Base-by-base conservation (phyloP, 2,888 invertebrate species). In the Agriopis leucophaearia region DNA sequence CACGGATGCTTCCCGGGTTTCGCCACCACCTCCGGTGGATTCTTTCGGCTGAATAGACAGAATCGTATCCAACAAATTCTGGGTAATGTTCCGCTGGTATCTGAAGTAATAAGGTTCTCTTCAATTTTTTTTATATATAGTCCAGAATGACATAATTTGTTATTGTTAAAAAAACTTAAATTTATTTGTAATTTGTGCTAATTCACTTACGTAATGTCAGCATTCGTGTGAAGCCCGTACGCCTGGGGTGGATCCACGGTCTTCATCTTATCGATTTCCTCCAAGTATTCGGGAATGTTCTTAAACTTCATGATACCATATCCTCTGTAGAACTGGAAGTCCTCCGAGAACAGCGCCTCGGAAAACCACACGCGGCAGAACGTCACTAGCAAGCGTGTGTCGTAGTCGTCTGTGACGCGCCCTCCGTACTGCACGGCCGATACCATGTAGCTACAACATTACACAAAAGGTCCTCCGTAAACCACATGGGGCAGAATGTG, bases 391-490 rank as follows among this genome's bases (percentile, higher is more conserved):
- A 98, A 92, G 55, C 97, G 95, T 79, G 96, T 98, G 84, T 98
- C 98, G 82, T 96, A 98, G 86, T 98, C 98, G 83, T 98, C 98
- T 0, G 98, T 98, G 0, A 98, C 98, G 74, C 98, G 95, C 0
- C 98, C 98, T 4, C 98, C 98, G 82, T 98, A 98, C 81, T 98
- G 98, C 1, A 98, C 97, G 81, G 98, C 98, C 1, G 97, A 97
- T 65, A 98, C 92, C 98, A 98, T 98, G 81, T 98, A 98, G 9
- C 52, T 54, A 16, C 1, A 38, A 12, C 16, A 15, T 45, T 45
- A 47, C 47, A 16, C 47, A 47, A 47, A 0, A 16, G 8, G 4
- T 8, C 38, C 8, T n/a, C 12, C n/a, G 1, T 2, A 12, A 4
- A 35, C 10, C 3, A 51, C 12, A 35, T 35, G 5, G 5, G 4